Evolutionary conservation across 2,888 invertebrate genomes (phyloP).

Genomic region (Euplexia lucipara): DNA sequence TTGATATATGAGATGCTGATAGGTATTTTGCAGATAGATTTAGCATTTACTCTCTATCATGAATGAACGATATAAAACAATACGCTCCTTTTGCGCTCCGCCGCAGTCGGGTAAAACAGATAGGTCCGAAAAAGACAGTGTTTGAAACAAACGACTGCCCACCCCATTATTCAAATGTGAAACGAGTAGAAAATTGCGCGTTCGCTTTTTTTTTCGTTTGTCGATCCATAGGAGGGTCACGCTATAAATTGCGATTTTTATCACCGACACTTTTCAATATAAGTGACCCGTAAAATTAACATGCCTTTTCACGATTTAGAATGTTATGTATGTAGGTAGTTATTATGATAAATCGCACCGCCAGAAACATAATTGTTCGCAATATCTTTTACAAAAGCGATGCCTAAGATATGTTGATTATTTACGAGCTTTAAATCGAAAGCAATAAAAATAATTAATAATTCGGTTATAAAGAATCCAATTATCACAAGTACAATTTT

Average conservation of each 20-base stretch:
- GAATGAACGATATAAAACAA: too few species aligned
- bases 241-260: conserved; percentile 72
- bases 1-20: conserved; percentile 43
- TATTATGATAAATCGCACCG: conserved; percentile 38
- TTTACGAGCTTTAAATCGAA: background rate
- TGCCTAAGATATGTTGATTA: background rate
- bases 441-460: background rate
- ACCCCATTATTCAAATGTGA: conserved; percentile 63
- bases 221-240: conserved; percentile 66
- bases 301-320: conserved; percentile 60
- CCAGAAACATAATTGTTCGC: conserved; percentile 5
- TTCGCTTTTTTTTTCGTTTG: conserved; percentile 60
- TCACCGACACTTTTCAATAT: conserved; percentile 71
- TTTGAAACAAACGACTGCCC: conserved; percentile 54
- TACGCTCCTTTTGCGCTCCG: too few species aligned
- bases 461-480: background rate
- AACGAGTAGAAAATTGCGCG: conserved; percentile 64
- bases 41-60: too few species aligned
- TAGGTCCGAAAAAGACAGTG: conserved; percentile 36
- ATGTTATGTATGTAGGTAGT: conserved; percentile 30
- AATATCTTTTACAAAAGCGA: background rate
- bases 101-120: conserved; percentile 20
- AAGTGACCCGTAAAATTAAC: conserved; percentile 72
- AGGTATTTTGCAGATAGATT: conserved; percentile 33
- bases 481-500: background rate